Conservation (phyloP, 2,888 invertebrate species). For the Seira ritae region DNA sequence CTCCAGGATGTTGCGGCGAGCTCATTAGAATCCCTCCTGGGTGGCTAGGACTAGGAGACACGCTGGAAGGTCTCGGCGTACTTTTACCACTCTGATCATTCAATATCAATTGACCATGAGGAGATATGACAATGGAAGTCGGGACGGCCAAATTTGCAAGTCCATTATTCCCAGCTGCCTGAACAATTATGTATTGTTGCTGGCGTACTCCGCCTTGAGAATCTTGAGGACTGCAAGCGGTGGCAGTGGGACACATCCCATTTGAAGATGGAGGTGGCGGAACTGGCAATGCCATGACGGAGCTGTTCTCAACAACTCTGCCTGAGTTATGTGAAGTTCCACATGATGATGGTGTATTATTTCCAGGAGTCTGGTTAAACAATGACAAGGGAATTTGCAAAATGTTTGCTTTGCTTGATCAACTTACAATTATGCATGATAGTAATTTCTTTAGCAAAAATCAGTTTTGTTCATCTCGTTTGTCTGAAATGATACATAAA, state of each 20-base stretch:
- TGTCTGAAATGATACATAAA: too few relatives aligned
- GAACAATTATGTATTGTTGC: conserved; percentile 73
- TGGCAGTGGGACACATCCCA: conserved; percentile 32
- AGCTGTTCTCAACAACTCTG: conserved; percentile 27
- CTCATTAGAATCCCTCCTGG: conserved; percentile 48
- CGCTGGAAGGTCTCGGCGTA: conserved; percentile 89
- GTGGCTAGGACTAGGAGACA: conserved; percentile 82
- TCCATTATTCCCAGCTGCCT: conserved; percentile 72
- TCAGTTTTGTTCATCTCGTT: too few relatives aligned
- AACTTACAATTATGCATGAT: too few relatives aligned
- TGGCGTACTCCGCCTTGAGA: conserved; percentile 63
- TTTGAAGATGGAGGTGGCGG: conserved; percentile 48
- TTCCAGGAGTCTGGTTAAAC: conserved; percentile 47
- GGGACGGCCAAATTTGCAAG: conserved; percentile 73
- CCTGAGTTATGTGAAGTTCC: conserved; percentile 25
- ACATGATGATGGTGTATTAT: conserved; percentile 24
- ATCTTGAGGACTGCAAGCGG: conserved; percentile 21
- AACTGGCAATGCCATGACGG: conserved; percentile 52
- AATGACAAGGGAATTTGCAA: too few relatives aligned
- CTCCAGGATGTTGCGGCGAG: conserved; percentile 45
- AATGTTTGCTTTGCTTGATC: too few relatives aligned
- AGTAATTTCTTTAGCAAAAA: too few relatives aligned
- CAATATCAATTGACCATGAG: conserved; percentile 69
- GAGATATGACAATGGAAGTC: conserved; percentile 70
- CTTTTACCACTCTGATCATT: conserved; percentile 75